These are phyloP conservation scores for Notothenia coriiceps DNA, from an alignment of 2,113 vertebrate species.

Conservation along the genomic window DNA sequence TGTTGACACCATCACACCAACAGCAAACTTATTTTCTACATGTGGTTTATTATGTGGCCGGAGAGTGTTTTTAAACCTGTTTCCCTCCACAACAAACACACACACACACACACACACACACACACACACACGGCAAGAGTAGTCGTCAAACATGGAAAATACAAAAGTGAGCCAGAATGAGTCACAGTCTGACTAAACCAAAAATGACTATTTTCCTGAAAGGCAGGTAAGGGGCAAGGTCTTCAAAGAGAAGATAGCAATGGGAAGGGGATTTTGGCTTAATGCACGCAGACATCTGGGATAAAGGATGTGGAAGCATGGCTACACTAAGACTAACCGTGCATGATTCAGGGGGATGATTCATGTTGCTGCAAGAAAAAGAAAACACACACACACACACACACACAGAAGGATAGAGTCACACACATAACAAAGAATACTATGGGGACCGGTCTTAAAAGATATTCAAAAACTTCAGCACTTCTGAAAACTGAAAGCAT, in stretches of 20 bases:
- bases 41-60: not conserved
- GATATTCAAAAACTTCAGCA: conserved; percentile 3
- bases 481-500: conserved; percentile 1
- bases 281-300: conserved; percentile 20
- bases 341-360: not conserved
- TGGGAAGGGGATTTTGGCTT: not conserved
- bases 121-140: not conserved
- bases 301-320: conserved; percentile 7
- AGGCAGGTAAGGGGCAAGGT: conserved; percentile 56
- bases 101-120: not conserved
- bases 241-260: conserved; percentile 30
- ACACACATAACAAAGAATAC: not conserved
- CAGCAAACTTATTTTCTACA: not conserved
- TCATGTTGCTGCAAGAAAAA: not conserved
- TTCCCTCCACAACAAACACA: not conserved
- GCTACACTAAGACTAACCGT: conserved; percentile 1
- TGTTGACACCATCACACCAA: not conserved
- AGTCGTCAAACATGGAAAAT: not conserved
- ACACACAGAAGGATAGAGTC: not conserved
- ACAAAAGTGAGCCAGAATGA: conserved; percentile 53
- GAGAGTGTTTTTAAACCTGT: not conserved
- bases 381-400: not conserved
- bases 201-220: conserved; percentile 47
- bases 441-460: not conserved
- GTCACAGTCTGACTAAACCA: conserved; percentile 47